phyloP scores from a whole-genome alignment of 2,888 invertebrate genomes.

The Hartigia nigra region DNA sequence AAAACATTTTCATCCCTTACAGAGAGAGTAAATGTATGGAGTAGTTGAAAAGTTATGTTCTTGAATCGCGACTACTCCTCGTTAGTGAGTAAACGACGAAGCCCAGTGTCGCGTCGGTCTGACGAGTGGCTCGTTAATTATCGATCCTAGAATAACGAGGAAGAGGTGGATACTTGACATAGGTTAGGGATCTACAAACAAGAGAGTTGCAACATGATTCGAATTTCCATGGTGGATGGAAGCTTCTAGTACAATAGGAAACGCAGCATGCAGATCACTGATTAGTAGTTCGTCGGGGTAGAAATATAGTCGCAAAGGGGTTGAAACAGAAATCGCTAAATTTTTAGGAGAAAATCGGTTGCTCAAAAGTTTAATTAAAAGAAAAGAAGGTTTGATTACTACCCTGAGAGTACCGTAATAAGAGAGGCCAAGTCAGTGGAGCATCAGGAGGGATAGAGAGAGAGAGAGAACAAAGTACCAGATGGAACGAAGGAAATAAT shows the following conservation, averaged over 20 bases:
- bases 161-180: background rate
- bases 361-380: constrained; percentile 22
- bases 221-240: background rate
- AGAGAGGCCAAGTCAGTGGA: background rate
- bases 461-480: constrained; percentile 7
- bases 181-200: background rate
- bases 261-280: background rate
- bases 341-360: constrained; percentile 5
- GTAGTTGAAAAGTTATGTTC: background rate
- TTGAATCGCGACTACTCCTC: background rate
- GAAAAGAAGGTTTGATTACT: constrained; percentile 10
- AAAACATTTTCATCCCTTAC: background rate
- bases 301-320: background rate
- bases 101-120: background rate
- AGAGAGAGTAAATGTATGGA: background rate
- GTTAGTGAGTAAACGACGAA: background rate
- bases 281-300: background rate
- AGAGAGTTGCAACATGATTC: background rate
- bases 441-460: background rate
- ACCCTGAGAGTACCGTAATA: background rate
- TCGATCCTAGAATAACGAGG: background rate
- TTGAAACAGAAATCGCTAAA: background rate
- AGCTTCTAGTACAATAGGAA: background rate
- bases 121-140: background rate
- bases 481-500: constrained; percentile 9